phyloP scores from a whole-genome alignment of 2,797 vertebrate genomes.

The Triplophysa bombifrons region DNA sequence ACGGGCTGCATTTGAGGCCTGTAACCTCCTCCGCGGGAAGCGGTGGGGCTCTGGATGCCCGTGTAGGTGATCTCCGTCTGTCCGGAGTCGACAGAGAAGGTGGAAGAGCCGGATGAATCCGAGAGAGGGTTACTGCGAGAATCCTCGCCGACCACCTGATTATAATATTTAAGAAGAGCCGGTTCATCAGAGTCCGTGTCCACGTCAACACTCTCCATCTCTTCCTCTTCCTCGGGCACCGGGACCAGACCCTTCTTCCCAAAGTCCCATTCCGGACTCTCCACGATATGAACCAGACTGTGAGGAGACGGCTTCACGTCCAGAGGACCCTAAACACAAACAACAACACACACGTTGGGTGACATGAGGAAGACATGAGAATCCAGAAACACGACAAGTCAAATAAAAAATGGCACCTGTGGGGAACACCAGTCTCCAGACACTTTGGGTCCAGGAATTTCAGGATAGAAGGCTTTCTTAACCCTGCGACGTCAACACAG shows the following conservation, averaged over 20 bases:
- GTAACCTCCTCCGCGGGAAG: slow-evolving; percentile 70
- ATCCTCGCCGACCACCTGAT: slow-evolving; percentile 80
- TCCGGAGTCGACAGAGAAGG: slow-evolving; percentile 76
- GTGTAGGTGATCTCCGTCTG: slow-evolving; percentile 90
- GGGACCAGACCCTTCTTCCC: slow-evolving; percentile 72
- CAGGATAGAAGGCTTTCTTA: slow-evolving; percentile 94
- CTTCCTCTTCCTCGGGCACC: slow-evolving; percentile 73
- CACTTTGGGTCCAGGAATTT: slow-evolving; percentile 93
- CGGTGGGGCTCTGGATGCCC: slow-evolving; percentile 87
- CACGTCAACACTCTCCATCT: slow-evolving; percentile 42
- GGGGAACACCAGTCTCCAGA: slow-evolving; percentile 72
- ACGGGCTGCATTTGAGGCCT: slow-evolving; percentile 72
- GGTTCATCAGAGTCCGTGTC: slow-evolving; percentile 75
- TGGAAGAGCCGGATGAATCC: slow-evolving; percentile 75
- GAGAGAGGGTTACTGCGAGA: slow-evolving; percentile 68
- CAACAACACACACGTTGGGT: neutral
- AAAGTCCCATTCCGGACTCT: slow-evolving; percentile 72
- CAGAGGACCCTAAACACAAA: slow-evolving; percentile 75
- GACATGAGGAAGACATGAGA: neutral
- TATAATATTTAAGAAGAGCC: slow-evolving; percentile 74
- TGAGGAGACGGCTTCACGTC: slow-evolving; percentile 89
- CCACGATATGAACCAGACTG: slow-evolving; percentile 89
- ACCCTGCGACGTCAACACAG: slow-evolving; percentile 78
- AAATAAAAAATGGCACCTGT: slow-evolving; percentile 61
- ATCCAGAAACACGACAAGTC: neutral